Evolutionary conservation across 2,888 invertebrate genomes (phyloP), one percentile per base, ranked within the genome.

Genomic region (Coelinius sp.): DNA sequence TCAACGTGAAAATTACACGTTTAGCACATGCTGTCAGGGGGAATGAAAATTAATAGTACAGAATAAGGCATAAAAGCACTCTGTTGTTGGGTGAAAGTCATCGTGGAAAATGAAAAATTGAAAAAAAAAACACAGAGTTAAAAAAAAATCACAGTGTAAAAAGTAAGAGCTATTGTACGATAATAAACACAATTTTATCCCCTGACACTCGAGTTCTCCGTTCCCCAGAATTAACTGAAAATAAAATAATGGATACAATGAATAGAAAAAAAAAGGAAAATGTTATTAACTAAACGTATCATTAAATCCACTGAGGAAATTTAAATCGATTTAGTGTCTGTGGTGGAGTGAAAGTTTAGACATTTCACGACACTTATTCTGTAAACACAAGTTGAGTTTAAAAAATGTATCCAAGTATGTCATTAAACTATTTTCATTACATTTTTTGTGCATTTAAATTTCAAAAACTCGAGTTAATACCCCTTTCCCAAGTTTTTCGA

Each of bases 1-100:
- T 59, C 59, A 59, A 59, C 59, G 31, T 59, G 59, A 35, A 59
- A 59, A 59, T 59, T 59, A 59, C 35, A n/a, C 41, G 41, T 41
- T 41, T 20, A 35, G 17, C 59, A 35, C 59, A 35, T 59, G 22
- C 31, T 14, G 12, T n/a, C n/a, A n/a, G n/a, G 10, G 41, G 31
- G n/a, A 5, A n/a, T 12, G 41, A n/a, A 12, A 41, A 41, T 41
- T 41, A 41, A 41, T 41, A 41, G 41, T n/a, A 10, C 10, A 2
- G n/a, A n/a, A n/a, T 17, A 59, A 59, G 14, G 22, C 20, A 12
- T 22, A 2, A 20, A 35, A 59, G 14, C 8, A 59, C 14, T 52
- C 52, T 59, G 14, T 27, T 27, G 56, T 59, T 10, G 35, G 14
- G 59, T 59, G 59, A 59, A 59, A 59, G 59, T 38, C 12, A 25